These are phyloP conservation scores for Eriocheir sinensis DNA, from an alignment of 1,140 invertebrate species.

Conservation along the genomic window DNA sequence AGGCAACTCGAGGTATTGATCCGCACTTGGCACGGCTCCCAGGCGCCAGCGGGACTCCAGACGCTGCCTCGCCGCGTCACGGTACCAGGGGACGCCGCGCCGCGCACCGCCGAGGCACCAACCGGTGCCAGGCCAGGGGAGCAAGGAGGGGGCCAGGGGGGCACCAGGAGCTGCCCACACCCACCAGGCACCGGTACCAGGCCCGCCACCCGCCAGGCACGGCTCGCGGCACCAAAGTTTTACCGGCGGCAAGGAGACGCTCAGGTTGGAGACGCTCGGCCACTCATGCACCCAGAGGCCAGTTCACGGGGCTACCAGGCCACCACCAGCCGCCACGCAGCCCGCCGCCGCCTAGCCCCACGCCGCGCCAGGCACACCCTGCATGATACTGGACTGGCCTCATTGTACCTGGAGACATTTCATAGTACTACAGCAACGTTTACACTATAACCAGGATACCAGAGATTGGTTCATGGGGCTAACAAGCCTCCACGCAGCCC, in stretches of 20 bases:
- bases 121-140: background rate
- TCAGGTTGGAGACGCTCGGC: background rate
- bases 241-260: background rate
- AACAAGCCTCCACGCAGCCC: too few relatives aligned
- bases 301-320: background rate
- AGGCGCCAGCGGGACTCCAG: conserved; percentile 8
- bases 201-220: background rate
- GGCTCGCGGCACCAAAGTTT: background rate
- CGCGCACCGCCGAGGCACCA: background rate
- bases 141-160: too few relatives aligned
- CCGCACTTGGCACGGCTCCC: conserved; percentile 18
- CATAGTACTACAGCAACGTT: too few relatives aligned
- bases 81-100: background rate
- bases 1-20: conserved; percentile 1
- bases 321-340: background rate
- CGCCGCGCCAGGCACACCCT: too few relatives aligned
- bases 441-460: too few relatives aligned
- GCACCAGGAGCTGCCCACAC: background rate
- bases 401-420: too few relatives aligned
- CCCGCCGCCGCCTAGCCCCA: too few relatives aligned
- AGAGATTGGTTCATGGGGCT: too few relatives aligned
- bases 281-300: background rate
- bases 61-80: conserved; percentile 6
- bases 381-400: too few relatives aligned
- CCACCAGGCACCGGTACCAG: background rate